A percentile compares a stretch with the other conserved stretches of the same genome.
phyloP scores from a whole-genome alignment of 2,888 invertebrate genomes.

The Troilus luridus region DNA sequence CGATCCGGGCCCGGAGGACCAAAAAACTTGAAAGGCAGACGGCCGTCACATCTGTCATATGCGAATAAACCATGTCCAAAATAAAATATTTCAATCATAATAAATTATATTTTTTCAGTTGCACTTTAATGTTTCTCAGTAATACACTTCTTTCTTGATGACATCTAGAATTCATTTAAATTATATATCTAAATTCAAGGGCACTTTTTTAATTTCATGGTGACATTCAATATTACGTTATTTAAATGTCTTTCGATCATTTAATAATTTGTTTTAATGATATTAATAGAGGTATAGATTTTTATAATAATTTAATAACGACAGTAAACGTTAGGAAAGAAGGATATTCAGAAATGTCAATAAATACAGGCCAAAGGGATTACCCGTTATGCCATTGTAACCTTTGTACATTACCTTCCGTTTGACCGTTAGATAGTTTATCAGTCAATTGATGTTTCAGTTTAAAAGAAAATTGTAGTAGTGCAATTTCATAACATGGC shows the following conservation, averaged over 20 bases:
- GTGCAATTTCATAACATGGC: neutral
- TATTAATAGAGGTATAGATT: neutral
- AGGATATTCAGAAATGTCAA: neutral
- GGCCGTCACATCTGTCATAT: neutral
- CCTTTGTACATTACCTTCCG: conserved; percentile 10
- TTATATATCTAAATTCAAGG: neutral
- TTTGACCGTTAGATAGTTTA: conserved; percentile 25
- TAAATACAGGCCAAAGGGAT: neutral
- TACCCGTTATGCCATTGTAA: neutral
- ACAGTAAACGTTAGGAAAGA: neutral
- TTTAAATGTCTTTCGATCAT: neutral
- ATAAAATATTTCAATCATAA: neutral
- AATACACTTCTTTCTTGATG: neutral
- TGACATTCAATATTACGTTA: neutral
- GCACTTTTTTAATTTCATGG: neutral
- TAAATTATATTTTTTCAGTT: neutral
- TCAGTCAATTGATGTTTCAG: neutral
- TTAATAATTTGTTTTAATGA: neutral
- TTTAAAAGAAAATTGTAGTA: neutral
- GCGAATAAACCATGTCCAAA: too few relatives aligned
- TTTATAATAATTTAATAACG: neutral
- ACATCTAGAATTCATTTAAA: neutral
- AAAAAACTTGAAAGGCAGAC: too few relatives aligned
- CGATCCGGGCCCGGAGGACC: too few relatives aligned
- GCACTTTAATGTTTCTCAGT: neutral